phyloP scores from a whole-genome alignment of 2,888 invertebrate genomes.

The Volucella zonaria region DNA sequence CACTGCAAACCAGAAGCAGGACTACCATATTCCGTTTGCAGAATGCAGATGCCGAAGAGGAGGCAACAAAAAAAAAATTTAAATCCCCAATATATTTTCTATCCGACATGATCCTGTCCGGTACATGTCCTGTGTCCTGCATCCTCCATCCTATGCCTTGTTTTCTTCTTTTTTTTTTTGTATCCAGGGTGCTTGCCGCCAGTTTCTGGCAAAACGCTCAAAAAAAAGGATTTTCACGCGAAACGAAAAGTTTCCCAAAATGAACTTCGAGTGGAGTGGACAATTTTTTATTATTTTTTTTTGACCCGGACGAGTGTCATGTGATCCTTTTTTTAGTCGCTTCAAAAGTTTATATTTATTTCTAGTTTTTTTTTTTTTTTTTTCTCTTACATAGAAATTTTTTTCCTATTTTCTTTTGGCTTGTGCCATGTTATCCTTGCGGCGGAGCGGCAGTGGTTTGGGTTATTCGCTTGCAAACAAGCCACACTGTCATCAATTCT shows the following conservation, averaged over 20 bases:
- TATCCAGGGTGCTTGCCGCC: conserved; percentile 35
- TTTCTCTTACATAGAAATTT: conserved; percentile 35
- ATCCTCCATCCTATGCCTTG: background rate
- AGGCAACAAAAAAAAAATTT: conserved; percentile 42
- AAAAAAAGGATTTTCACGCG: conserved; percentile 24
- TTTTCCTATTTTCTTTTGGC: background rate
- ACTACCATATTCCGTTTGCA: conserved; percentile 22
- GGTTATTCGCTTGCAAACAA: conserved; percentile 64
- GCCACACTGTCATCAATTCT: conserved; percentile 73
- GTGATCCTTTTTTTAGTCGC: conserved; percentile 49
- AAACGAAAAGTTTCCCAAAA: conserved; percentile 53
- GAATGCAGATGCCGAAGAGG: conserved; percentile 48
- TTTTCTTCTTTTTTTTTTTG: too few species aligned
- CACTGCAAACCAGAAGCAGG: conserved; percentile 29
- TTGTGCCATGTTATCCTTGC: conserved; percentile 16
- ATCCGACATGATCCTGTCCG: conserved; percentile 73
- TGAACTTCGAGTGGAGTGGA: conserved; percentile 62
- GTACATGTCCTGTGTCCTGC: conserved; percentile 63
- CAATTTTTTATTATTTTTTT: conserved; percentile 39
- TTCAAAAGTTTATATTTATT: background rate
- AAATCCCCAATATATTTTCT: conserved; percentile 73
- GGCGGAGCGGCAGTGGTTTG: conserved; percentile 1
- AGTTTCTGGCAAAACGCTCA: conserved; percentile 19
- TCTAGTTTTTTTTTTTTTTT: conserved; percentile 21
- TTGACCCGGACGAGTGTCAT: conserved; percentile 55